Conservation (phyloP, 2,888 invertebrate species). For the Aspidiotus rigidus region DNA sequence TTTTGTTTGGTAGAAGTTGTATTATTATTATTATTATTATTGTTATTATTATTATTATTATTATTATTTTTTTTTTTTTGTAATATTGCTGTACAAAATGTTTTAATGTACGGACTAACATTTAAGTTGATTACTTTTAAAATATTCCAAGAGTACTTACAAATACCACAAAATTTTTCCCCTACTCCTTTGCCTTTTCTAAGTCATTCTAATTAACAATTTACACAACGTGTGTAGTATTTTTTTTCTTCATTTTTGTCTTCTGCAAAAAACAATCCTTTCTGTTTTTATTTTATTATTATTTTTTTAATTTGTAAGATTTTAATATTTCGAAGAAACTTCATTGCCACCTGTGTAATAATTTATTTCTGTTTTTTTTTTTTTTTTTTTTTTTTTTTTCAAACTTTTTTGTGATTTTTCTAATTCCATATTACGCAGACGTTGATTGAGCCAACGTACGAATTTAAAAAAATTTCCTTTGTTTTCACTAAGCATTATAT, state of each 20-base stretch:
- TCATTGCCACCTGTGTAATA: conserved; percentile 26
- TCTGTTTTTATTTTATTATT: conserved; percentile 1
- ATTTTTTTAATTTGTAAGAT: conserved; percentile 13
- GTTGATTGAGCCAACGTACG: no score
- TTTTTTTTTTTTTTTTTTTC: conserved; percentile 8
- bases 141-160: conserved; percentile 3
- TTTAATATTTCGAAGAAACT: conserved; percentile 9
- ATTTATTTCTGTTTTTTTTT: conserved; percentile 14
- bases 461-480: no score
- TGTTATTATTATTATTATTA: conserved; percentile 6
- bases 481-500: no score
- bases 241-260: neutral
- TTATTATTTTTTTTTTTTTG: conserved; percentile 1
- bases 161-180: conserved; percentile 10
- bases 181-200: conserved; percentile 11
- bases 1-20: conserved; percentile 28
- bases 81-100: conserved; percentile 12
- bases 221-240: no score
- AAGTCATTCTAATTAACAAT: no score
- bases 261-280: conserved; percentile 2
- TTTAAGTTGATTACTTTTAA: no score
- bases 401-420: conserved; percentile 10
- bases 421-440: conserved; percentile 15
- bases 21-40: conserved; percentile 10
- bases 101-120: neutral